Evolutionary conservation across 2,888 invertebrate genomes (phyloP).

Genomic region (Bunonema sp.): DNA sequence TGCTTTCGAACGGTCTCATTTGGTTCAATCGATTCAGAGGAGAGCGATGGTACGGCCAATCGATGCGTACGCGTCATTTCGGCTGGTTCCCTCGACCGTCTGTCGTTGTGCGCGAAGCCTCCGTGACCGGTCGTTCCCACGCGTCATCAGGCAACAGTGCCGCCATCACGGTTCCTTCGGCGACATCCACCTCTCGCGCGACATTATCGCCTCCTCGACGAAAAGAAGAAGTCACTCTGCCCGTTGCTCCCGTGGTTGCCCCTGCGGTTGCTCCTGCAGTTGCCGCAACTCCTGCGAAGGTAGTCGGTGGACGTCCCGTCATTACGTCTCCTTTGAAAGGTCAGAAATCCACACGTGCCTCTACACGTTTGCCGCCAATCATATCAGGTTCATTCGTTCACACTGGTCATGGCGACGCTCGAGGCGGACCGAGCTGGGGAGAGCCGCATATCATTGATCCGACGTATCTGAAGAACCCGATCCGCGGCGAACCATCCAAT

Average conservation of each 20-base stretch:
- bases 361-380: conserved; percentile 1
- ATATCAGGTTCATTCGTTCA: conserved; percentile 60
- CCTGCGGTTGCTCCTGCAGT: no score
- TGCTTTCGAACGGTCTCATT: not conserved
- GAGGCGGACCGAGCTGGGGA: conserved; percentile 60
- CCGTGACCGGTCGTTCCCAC: not conserved
- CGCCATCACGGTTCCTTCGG: no score
- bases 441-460: conserved; percentile 62
- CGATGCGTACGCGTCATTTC: conserved; percentile 70
- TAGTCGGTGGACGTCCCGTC: not conserved
- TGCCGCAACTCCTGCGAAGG: not conserved
- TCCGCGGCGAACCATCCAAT: no score
- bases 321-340: not conserved
- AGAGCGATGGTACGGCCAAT: conserved; percentile 78
- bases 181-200: no score
- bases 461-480: conserved; percentile 35
- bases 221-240: no score
- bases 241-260: no score
- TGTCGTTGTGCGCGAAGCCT: conserved; percentile 10
- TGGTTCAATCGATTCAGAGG: conserved; percentile 42
- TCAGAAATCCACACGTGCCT: conserved; percentile 6
- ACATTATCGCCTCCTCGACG: no score
- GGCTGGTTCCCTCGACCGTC: conserved; percentile 66
- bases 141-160: no score
- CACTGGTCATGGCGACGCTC: conserved; percentile 50